Conservation (phyloP, 2,888 invertebrate species). For the Poecilobothrus nobilitatus region DNA sequence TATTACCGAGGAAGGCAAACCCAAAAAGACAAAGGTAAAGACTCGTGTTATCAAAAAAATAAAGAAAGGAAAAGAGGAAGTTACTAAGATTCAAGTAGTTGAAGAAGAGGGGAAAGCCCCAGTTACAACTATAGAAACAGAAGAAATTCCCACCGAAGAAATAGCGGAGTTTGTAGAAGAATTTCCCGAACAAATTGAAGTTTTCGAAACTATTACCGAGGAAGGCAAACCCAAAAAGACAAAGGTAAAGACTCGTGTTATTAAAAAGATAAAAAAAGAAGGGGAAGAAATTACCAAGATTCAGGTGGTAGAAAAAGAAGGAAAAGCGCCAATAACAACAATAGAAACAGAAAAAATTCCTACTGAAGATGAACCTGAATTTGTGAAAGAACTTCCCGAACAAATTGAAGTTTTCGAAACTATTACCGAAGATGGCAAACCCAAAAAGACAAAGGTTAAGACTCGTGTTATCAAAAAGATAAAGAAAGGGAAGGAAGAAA, state of each 20-base stretch:
- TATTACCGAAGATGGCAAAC: conserved; percentile 24
- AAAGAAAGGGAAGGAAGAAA: conserved; percentile 29
- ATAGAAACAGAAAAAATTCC: conserved; percentile 31
- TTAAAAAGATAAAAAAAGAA: conserved; percentile 26
- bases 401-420: conserved; percentile 20
- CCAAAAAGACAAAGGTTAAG: conserved; percentile 36
- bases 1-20: conserved; percentile 32
- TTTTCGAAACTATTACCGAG: conserved; percentile 30
- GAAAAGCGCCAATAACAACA: conserved; percentile 36
- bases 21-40: conserved; percentile 34
- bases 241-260: conserved; percentile 31
- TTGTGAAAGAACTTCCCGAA: conserved; percentile 28
- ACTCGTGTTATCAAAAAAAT: conserved; percentile 39
- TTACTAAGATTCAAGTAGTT: conserved; percentile 36
- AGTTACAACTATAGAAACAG: conserved; percentile 29
- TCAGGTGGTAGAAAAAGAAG: conserved; percentile 29
- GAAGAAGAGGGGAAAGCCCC: conserved; percentile 35
- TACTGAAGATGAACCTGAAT: conserved; percentile 21
- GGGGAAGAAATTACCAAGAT: conserved; percentile 37
- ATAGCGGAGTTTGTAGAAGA: conserved; percentile 27
- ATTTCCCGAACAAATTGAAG: conserved; percentile 22
- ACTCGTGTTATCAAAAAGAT: conserved; percentile 34
- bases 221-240: conserved; percentile 33
- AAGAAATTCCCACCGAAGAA: conserved; percentile 24
- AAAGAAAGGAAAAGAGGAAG: conserved; percentile 38